Evolutionary conservation across 2,113 vertebrate species (phyloP).

Genomic region (Chitala chitala): DNA sequence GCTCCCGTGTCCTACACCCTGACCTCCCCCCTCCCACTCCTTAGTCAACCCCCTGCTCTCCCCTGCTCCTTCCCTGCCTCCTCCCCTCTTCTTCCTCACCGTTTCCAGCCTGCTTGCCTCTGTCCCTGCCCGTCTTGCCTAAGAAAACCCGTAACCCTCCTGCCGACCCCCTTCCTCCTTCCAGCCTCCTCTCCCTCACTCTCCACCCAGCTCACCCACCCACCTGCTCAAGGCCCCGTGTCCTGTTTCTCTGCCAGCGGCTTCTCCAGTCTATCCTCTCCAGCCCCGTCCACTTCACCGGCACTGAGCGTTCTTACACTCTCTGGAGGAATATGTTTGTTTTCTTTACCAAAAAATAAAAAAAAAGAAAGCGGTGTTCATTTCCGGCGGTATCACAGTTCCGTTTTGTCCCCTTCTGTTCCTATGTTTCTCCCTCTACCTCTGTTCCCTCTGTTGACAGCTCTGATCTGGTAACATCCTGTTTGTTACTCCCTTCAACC

Average conservation of each 20-base stretch:
- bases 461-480: slow-evolving; percentile 17
- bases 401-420: slow-evolving; percentile 23
- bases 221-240: slow-evolving; percentile 70
- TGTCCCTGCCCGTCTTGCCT: slow-evolving; percentile 62
- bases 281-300: slow-evolving; percentile 52
- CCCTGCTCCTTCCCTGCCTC: slow-evolving; percentile 42
- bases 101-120: slow-evolving; percentile 71
- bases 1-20: slow-evolving; percentile 52
- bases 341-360: background rate
- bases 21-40: slow-evolving; percentile 67
- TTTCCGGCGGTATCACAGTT: slow-evolving; percentile 3
- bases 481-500: slow-evolving; percentile 9
- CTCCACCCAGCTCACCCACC: slow-evolving; percentile 47
- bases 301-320: slow-evolving; percentile 32
- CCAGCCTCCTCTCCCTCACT: slow-evolving; percentile 37
- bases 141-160: slow-evolving; percentile 47
- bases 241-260: slow-evolving; percentile 72
- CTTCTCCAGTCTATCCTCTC: slow-evolving; percentile 54
- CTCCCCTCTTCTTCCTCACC: slow-evolving; percentile 70
- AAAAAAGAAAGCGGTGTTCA: background rate
- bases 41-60: slow-evolving; percentile 60
- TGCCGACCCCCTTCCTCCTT: slow-evolving; percentile 53
- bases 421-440: slow-evolving; percentile 13
- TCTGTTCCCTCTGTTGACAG: slow-evolving; percentile 23
- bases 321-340: slow-evolving; percentile 15